Conservation (phyloP, 2,113 vertebrate species). For the Mola mola region DNA sequence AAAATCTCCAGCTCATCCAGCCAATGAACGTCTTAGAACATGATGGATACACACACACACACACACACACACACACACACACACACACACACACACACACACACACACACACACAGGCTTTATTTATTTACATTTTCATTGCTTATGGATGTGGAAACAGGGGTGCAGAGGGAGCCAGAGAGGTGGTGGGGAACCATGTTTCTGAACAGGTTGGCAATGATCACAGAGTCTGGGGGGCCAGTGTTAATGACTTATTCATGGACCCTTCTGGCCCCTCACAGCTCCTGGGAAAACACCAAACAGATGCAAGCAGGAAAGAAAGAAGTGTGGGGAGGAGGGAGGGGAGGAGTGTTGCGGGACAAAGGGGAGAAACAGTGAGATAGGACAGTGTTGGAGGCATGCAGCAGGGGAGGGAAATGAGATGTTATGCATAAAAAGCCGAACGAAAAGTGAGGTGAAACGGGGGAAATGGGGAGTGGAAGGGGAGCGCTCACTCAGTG, state of each 20-base stretch:
- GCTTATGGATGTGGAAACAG: constrained; percentile 71
- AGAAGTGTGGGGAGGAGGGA: constrained; percentile 28
- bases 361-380: constrained; percentile 30
- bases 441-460: constrained; percentile 42
- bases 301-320: constrained; percentile 72
- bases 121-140: constrained; percentile 77
- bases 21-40: too few relatives aligned
- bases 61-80: constrained; percentile 7
- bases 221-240: constrained; percentile 74
- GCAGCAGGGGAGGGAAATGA: neutral
- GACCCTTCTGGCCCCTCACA: constrained; percentile 73
- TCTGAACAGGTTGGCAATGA: constrained; percentile 77
- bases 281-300: constrained; percentile 70
- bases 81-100: constrained; percentile 17
- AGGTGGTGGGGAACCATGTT: constrained; percentile 74
- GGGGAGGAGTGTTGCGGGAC: constrained; percentile 33
- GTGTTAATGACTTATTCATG: constrained; percentile 81
- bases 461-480: constrained; percentile 24
- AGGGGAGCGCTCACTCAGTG: constrained; percentile 17
- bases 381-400: constrained; percentile 26
- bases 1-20: too few relatives aligned
- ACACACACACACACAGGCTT: constrained; percentile 35
- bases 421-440: constrained; percentile 17
- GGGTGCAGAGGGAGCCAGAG: constrained; percentile 61
- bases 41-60: too few relatives aligned